Evolutionary conservation across 2,113 vertebrate species (phyloP), one percentile per base, ranked within the genome.

Genomic region (Cairina moschata): DNA sequence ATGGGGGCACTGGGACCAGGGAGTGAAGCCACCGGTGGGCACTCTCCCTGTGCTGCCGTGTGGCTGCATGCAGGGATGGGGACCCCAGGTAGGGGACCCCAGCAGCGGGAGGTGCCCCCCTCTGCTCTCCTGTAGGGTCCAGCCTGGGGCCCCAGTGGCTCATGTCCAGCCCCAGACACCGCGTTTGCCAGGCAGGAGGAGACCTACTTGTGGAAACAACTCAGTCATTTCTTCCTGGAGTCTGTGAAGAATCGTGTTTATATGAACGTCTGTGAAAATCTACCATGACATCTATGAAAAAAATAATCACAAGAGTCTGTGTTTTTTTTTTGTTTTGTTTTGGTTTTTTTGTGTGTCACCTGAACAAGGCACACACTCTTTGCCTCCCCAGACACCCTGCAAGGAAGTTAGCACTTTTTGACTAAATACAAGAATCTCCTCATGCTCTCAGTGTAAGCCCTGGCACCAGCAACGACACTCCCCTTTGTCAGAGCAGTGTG

Each of bases 11-110:
- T 3, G 6, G 6, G 42, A 32, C 23, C 0, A 0, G 16, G 58
- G 8, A 54, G 3, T 1, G 34, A 46, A 28, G 28, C 22, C 50
- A 2, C 1, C 0, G 23, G 13, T 0, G 11, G 28, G 85, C 11
- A 20, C 38, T 2, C 1, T 3, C 11, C n/a, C 44, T 21, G 14
- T 21, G 54, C 59, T 38, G n/a, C 36, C 3, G 0, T 2, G 65
- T 17, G 40, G 54, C 26, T 0, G 5, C 29, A 22, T 11, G 34
- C 34, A 36, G 25, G 48, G 12, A 11, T 26, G 38, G 42, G 36
- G 63, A 32, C 22, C 54, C 69, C 0, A 0, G 48, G 68, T 29
- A 42, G 10, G 55, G 18, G 16, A 8, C 36, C 6, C 17, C 20
- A 8, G 4, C 7, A 16, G 17, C 1, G 2, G 34, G 40, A 22